Evolutionary conservation across 2,888 invertebrate species (phyloP), one percentile per base, ranked within the genome.

Genomic region (Drosophila lutescens): DNA sequence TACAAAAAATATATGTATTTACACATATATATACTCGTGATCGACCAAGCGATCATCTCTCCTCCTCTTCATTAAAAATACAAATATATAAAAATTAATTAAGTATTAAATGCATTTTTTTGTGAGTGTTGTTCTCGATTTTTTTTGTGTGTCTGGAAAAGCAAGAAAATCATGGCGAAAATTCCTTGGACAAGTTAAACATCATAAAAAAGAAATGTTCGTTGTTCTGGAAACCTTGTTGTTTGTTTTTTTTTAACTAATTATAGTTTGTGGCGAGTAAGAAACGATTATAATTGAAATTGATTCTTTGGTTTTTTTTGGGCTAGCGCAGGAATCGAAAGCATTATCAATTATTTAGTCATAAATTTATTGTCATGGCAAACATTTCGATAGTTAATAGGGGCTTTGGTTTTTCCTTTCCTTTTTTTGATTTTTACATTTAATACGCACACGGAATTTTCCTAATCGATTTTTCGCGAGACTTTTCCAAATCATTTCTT

Each of bases 301-400:
- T 41, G 62, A 51, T 26, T 44, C 38, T 61, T 43, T 43, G 17
- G 12, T 58, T 46, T 55, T 49, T 23, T 54, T 23, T 60, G 13
- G 59, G 56, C 60, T 62, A 59, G 61, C 60, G 68, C 65, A 50
- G 65, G 63, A 69, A 65, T 76, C 68, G 72, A 87, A 84, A 81
- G 79, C 80, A 88, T 80, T 82, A 80, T 74, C 79, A 78, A 68
- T 70, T 76, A 71, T 67, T 69, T 82, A 80, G 72, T 74, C 78
- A 66, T 77, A 73, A 86, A 80, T 82, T 88, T 89, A 90, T 89
- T 90, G 89, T 90, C 89, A 78, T 87, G 80, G 77, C 77, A 82
- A 87, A 81, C 81, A 78, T 76, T 81, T 82, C 74, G 67, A 77
- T 77, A 76, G 70, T 79, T 79, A 77, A 74, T 79, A 71, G 63